Base-by-base conservation (phyloP, 1,140 invertebrate genomes). In the Drosophila novamexicana region DNA sequence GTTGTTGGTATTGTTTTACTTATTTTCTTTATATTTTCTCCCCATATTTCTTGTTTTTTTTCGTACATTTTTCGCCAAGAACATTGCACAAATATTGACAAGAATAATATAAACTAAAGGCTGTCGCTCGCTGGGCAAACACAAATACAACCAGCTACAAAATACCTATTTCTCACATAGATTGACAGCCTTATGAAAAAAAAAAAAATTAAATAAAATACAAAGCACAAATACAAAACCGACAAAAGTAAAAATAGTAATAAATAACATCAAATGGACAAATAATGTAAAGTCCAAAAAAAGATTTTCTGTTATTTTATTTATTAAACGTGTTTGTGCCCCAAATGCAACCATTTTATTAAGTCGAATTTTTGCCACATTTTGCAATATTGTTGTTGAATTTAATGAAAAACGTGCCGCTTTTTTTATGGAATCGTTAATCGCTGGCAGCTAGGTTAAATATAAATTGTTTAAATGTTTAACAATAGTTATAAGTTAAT, bases 21-120 rank as follows among this genome's bases (percentile, higher is more conserved):
- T 44, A 14, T 52, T 63, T 22, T 50, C 32, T 16, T 37, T 6
- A 7, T 42, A 10, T 47, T 18, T 45, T 77, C 53, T 14, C 52
- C 44, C 76, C 7, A 63, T 49, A 42, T 52, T 53, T 62, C 53
- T 58, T 64, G 52, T 70, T 66, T 32, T 66, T 32, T 29, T 59
- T 59, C 71, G 54, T 68, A 65, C 49, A 42, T 65, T 73, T 73
- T 62, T 37, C 39, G 63, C 40, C 9, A 34, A 56, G 57, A 56
- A 42, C 65, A 16, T 57, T 69, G 49, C 47, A 63, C 81, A 62
- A 79, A 77, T 83, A 84, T 77, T 84, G 74, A 69, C 63, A 50
- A 67, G 37, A 32, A 70, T 37, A 36, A 63, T 22, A 52, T 50
- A 56, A 56, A 61, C 64, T 67, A 61, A 54, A 47, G 63, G 45